Base-by-base conservation (phyloP, 2,113 vertebrate species). In the Collichthys lucidus region DNA sequence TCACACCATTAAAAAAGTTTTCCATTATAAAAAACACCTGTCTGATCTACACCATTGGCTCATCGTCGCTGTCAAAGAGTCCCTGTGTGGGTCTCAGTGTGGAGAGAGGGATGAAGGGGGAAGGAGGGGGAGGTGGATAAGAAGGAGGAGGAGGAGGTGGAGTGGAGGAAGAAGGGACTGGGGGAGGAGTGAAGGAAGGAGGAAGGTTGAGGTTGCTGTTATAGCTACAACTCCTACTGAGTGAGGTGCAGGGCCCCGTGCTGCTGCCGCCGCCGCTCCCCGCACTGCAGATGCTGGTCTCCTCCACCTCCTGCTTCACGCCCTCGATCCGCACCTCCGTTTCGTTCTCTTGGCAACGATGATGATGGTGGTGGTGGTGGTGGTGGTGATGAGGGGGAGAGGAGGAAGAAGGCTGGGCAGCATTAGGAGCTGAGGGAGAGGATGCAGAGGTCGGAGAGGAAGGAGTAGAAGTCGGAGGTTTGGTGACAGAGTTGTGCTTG, bases 291-390 rank as follows among this genome's bases (percentile, higher is more conserved):
- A 87, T 84, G 66, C 42, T 64, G 19, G 63, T 83, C 40, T 74
- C 86, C 66, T 74, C 88, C 56, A 16, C 74, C 76, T 91, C 89
- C 42, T 3, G 17, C 1, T 44, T 42, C 57, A 84, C 69, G 0
- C 78, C 90, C 86, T 94, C 93, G 2, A 93, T 86, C 91, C 92
- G 93, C 60, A 92, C 90, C 85, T 93, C 94, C 0, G 85, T 87
- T 56, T 95, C 91, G 1, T 80, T 72, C 49, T 89, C 57, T 0
- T 74, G 42, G 14, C 44, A 7, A 14, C 15, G 52, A 11, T 69
- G 55, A 8, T 65, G 71, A 4, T 10, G 72, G 8, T 31, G 60
- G 17, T 7, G 74, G 31, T 40, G 60, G 19, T 57, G 80, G 1
- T 22, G 71, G 2, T 10, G 75, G 14, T 26, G 60, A 17, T 8